A percentile compares a stretch with the other conserved stretches of the same genome.
These are phyloP conservation scores for Tricholaema leucomelas DNA, from an alignment of 2,113 vertebrate genomes.

Conservation along the genomic window DNA sequence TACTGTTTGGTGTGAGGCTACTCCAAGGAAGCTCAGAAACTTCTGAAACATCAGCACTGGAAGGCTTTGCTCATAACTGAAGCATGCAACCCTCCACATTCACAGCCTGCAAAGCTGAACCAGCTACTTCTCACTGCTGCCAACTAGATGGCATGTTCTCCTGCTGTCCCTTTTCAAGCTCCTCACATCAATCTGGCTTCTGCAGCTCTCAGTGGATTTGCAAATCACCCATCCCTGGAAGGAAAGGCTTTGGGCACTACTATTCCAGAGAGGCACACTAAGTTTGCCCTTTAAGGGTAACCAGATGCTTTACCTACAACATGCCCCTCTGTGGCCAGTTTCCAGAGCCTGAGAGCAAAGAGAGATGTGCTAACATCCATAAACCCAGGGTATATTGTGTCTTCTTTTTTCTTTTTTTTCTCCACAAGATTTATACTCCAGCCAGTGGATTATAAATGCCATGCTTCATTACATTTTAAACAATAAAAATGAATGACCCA, in stretches of 20 bases:
- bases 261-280: not conserved
- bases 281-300: not conserved
- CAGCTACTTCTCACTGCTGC: not conserved
- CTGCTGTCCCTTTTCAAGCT: not conserved
- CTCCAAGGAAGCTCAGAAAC: not conserved
- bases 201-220: not conserved
- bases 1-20: not conserved
- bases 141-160: not conserved
- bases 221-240: not conserved
- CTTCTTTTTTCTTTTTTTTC: not conserved
- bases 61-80: not conserved
- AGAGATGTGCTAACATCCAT: not conserved
- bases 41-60: not conserved
- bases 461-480: constrained; percentile 77
- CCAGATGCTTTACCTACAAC: not conserved
- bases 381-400: constrained; percentile 3
- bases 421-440: constrained; percentile 40
- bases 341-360: not conserved
- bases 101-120: not conserved
- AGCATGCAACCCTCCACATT: fast-evolving
- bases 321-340: not conserved
- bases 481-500: constrained; percentile 79
- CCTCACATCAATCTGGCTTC: not conserved
- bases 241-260: not conserved
- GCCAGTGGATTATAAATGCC: constrained; percentile 69